Base-by-base conservation (phyloP, 1,140 invertebrate species). In the Philotrypesis tridentata region DNA sequence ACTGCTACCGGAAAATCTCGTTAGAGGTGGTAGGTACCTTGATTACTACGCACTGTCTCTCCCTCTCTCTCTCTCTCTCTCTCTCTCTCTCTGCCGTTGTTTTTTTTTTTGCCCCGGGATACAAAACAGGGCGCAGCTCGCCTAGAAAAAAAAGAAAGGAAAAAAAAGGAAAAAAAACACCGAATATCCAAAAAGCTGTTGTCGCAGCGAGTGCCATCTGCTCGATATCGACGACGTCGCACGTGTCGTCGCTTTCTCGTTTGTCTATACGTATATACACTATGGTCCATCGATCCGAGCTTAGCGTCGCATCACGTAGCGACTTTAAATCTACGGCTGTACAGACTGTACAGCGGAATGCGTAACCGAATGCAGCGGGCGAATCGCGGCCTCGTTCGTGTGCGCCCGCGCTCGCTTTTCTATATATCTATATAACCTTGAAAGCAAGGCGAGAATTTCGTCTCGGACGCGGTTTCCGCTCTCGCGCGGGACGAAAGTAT, bases 161-260 rank as follows among this genome's bases (percentile, higher is more conserved):
- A 25, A 25, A 23, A 29, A 8, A n/a, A n/a, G n/a, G n/a, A 65
- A 21, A 33, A 68, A 68, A 68, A 29, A 68, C 12, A 17, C 6
- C 21, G 4, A 17, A 55, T 21, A 55, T 55, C 48, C 21, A 55
- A 55, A 55, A 55, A 55, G 21, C 14, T 25, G 76, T 70, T 31
- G 27, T 65, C 48, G 71, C 77, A 79, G n/a, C n/a, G n/a, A 79
- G 77, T 71, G 40, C 60, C 17, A 37, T 37, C 33, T 37, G 40
- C 40, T 78, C 76, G 27, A 68, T 78, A 68, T 71, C 29, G 17
- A n/a, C n/a, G n/a, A n/a, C 48, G 21, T 55, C 21, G 17, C 48
- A 55, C 48, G 48, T 55, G 48, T 14, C 48, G 48, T 21, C 48
- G 14, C 17, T 55, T 55, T 2, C n/a, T 17, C n/a, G 14, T 55